phyloP scores from a whole-genome alignment of 2,888 invertebrate genomes.

The Trichogramma dendrolimi region DNA sequence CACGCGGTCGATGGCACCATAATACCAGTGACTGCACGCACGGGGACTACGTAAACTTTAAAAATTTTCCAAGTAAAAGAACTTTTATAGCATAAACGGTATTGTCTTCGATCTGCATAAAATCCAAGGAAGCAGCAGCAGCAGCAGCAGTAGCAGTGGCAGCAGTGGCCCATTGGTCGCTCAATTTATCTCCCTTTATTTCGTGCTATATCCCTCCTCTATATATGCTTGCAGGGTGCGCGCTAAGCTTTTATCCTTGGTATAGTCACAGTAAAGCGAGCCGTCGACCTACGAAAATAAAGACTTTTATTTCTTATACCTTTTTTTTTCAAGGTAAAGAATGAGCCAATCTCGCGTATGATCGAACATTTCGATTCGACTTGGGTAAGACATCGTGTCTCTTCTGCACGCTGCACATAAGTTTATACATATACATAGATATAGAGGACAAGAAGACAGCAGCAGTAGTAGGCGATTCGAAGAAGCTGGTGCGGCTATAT shows the following conservation, averaged over 20 bases:
- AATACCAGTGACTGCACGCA: neutral
- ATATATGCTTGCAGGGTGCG: slow-evolving; percentile 3
- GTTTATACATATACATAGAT: neutral
- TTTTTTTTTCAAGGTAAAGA: slow-evolving; percentile 34
- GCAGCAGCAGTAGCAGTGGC: neutral
- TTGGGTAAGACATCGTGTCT: slow-evolving; percentile 23
- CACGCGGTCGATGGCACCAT: too few species aligned
- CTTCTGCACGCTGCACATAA: slow-evolving; percentile 11
- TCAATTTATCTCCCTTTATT: slow-evolving; percentile 29
- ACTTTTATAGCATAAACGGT: neutral
- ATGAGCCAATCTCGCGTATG: slow-evolving; percentile 46
- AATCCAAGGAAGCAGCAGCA: too few species aligned
- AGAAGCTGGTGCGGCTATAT: neutral
- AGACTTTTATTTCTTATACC: neutral
- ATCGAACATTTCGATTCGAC: slow-evolving; percentile 44
- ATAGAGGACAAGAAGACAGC: neutral
- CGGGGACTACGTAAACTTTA: slow-evolving; percentile 17
- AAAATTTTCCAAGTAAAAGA: slow-evolving; percentile 16
- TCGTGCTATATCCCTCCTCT: slow-evolving; percentile 28
- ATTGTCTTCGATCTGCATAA: slow-evolving; percentile 11
- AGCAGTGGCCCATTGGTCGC: slow-evolving; percentile 15
- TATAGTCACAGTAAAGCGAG: too few species aligned
- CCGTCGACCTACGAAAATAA: slow-evolving; percentile 34
- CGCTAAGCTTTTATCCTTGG: slow-evolving; percentile 26
- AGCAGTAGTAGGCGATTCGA: neutral